phyloP scores from a whole-genome alignment of 2,888 invertebrate genomes.

The Ommatoiulus sabulosus region DNA sequence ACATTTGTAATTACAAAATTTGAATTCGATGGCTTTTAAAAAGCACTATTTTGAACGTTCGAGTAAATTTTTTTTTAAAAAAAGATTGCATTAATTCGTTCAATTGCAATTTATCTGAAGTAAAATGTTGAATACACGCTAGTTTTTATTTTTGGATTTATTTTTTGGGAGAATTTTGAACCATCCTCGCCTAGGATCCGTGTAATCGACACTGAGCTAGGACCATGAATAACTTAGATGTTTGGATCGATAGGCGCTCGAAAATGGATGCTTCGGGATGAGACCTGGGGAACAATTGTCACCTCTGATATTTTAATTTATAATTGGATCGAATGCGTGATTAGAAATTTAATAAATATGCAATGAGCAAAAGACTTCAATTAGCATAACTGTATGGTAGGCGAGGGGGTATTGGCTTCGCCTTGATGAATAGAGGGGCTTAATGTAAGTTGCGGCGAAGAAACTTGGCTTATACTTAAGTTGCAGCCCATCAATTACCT shows the following conservation, averaged over 20 bases:
- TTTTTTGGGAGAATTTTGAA: not conserved
- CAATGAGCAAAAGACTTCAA: constrained; percentile 53
- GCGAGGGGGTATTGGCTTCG: not conserved
- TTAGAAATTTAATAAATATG: constrained; percentile 57
- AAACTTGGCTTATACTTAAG: constrained; percentile 44
- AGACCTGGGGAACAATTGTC: constrained; percentile 53
- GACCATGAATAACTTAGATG: constrained; percentile 40
- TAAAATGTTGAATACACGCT: no score
- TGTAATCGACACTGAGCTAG: constrained; percentile 23
- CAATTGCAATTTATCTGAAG: no score
- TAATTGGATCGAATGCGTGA: constrained; percentile 55
- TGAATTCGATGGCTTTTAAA: no score
- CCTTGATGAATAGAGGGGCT: constrained; percentile 47
- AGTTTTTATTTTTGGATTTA: no score
- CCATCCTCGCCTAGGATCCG: not conserved
- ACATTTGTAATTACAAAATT: no score
- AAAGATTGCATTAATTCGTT: no score
- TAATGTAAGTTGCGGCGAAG: constrained; percentile 50
- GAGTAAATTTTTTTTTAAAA: no score
- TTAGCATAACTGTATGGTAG: constrained; percentile 53
- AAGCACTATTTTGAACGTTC: no score
- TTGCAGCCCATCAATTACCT: constrained; percentile 45
- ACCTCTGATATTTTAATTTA: constrained; percentile 56
- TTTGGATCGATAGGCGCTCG: not conserved
- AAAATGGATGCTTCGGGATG: constrained; percentile 17